phyloP scores from a whole-genome alignment of 2,888 invertebrate species.

The Mongoloraphidia duomilia region DNA sequence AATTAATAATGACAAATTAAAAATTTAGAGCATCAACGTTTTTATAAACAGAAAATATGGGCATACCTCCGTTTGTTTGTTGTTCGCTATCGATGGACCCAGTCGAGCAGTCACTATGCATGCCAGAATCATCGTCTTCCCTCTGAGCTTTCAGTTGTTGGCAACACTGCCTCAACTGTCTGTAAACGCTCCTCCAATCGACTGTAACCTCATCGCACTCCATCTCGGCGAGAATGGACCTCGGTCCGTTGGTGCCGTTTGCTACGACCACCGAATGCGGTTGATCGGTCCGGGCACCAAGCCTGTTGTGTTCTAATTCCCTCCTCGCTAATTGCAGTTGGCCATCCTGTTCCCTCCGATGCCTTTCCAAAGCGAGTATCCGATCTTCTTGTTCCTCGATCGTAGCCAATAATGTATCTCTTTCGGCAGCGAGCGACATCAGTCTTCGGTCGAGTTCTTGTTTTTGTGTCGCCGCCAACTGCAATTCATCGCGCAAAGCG shows the following conservation, averaged over 20 bases:
- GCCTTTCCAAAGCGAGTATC: slow-evolving; percentile 71
- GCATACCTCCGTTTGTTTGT: neutral
- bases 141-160: slow-evolving; percentile 61
- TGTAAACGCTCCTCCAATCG: slow-evolving; percentile 55
- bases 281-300: slow-evolving; percentile 32
- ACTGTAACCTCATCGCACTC: slow-evolving; percentile 55
- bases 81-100: slow-evolving; percentile 39
- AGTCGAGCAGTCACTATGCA: slow-evolving; percentile 53
- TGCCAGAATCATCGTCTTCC: slow-evolving; percentile 61
- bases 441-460: slow-evolving; percentile 73
- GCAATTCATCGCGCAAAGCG: slow-evolving; percentile 75
- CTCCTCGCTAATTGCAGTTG: slow-evolving; percentile 12
- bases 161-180: slow-evolving; percentile 57
- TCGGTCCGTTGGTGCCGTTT: slow-evolving; percentile 31
- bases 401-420: slow-evolving; percentile 62
- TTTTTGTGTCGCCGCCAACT: slow-evolving; percentile 68
- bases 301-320: slow-evolving; percentile 50
- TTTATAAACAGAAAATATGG: no score
- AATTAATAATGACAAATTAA: no score
- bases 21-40: no score
- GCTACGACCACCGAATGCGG: slow-evolving; percentile 26
- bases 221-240: slow-evolving; percentile 83
- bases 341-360: slow-evolving; percentile 63
- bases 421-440: slow-evolving; percentile 59
- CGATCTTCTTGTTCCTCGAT: slow-evolving; percentile 84